These are phyloP conservation scores for Paramormyrops hopkinsi DNA, from an alignment of 2,797 vertebrate species.

Conservation along the genomic window DNA sequence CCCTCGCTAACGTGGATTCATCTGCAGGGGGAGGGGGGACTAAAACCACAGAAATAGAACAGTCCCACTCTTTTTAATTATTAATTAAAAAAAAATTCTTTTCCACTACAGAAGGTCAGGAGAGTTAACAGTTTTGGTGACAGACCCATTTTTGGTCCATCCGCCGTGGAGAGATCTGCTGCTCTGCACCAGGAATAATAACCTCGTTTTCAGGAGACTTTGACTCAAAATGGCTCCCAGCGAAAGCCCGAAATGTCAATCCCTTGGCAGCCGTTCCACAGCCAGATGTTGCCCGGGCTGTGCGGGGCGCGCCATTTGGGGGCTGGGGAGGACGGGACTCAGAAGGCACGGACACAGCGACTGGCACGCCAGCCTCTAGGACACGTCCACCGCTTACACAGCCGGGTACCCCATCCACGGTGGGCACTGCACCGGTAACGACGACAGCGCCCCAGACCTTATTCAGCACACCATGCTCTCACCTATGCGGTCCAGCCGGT, in stretches of 20 bases:
- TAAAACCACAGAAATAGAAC: neutral
- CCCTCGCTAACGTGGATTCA: neutral
- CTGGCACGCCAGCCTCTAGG: neutral
- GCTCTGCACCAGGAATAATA: neutral
- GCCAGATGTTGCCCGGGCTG: constrained; percentile 19
- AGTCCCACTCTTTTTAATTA: neutral
- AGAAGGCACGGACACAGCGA: neutral
- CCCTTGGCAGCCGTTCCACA: neutral
- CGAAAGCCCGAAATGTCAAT: constrained; percentile 1
- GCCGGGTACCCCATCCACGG: neutral
- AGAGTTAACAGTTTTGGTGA: neutral
- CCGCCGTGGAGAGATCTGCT: neutral
- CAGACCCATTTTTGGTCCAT: neutral
- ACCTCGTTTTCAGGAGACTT: neutral
- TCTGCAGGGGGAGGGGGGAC: neutral
- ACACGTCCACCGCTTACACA: neutral
- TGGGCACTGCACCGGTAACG: neutral
- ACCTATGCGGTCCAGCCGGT: constrained; percentile 94
- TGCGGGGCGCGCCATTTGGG: neutral
- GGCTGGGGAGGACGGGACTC: neutral
- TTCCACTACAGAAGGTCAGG: constrained; percentile 5
- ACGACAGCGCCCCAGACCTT: neutral
- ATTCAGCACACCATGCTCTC: constrained; percentile 39
- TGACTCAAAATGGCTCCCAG: neutral
- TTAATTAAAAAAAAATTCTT: neutral